Evolutionary conservation across 1,140 invertebrate genomes (phyloP).

Genomic region (Anoplophora glabripennis): DNA sequence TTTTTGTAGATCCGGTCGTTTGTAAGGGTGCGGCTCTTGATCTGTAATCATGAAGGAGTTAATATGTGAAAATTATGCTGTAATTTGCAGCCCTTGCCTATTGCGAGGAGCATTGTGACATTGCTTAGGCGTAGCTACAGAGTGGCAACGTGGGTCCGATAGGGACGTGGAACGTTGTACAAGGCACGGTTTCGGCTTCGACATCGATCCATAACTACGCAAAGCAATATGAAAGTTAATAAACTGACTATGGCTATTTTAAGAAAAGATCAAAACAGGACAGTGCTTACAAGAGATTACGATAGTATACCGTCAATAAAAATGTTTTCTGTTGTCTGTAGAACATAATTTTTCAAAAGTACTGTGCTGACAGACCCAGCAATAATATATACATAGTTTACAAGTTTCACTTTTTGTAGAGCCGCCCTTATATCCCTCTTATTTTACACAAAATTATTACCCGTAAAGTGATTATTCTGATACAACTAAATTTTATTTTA

Average conservation of each 20-base stretch:
- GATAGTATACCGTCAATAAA: no score
- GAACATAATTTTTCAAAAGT: no score
- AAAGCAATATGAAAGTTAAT: constrained; percentile 48
- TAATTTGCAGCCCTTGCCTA: constrained; percentile 51
- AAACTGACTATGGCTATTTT: neutral
- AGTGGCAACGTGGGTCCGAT: constrained; percentile 54
- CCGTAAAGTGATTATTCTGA: no score
- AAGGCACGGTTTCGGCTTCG: constrained; percentile 74
- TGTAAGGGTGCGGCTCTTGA: constrained; percentile 15
- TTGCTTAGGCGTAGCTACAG: constrained; percentile 54
- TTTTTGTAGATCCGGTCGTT: constrained; percentile 3
- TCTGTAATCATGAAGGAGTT: constrained; percentile 18
- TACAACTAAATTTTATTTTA: no score
- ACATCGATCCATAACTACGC: constrained; percentile 63
- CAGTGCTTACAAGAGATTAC: neutral
- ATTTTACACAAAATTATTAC: no score
- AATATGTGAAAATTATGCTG: neutral
- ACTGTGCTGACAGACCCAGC: no score
- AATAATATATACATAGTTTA: no score
- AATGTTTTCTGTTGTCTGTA: no score
- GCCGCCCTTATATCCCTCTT: no score
- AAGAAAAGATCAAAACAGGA: neutral
- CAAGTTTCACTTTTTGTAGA: no score
- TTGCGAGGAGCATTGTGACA: constrained; percentile 53
- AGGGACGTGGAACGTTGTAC: constrained; percentile 62